Evolutionary conservation across 2,113 vertebrate species (phyloP), one percentile per base, ranked within the genome.

Genomic region (Pitta sordida): DNA sequence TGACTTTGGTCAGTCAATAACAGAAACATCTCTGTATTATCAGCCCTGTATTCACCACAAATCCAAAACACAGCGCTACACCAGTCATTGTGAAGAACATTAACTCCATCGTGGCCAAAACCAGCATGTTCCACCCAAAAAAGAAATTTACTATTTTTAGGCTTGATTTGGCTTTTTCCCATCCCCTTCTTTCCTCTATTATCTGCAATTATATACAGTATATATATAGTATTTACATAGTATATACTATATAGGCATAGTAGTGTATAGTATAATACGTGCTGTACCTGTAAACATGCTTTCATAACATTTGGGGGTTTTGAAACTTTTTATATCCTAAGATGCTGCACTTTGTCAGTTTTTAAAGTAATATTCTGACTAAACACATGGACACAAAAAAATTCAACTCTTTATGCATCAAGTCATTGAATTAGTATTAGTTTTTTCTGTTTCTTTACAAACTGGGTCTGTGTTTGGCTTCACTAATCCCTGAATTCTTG

Each of bases 121-220:
- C 11, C 53, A 32, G 30, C 18, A 55, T 32, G 11, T 32, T 55
- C 30, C 30, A 55, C 11, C 29, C 49, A 13, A 27, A 26, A 52
- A 29, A 52, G n/a, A 58, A 48, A 58, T 56, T 46, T 56, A 21
- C 17, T 48, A 14, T 29, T 30, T 68, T 67, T 13, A 67, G 44
- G 19, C 44, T 56, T 76, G 3, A 5, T 39, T 64, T 80, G 11
- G 5, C 26, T 37, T 4, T 27, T 15, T 7, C 43, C 43, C 21
- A 19, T 23, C 10, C 4, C 39, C 2, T 39, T 24, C 24, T 11
- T 4, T 1, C 3, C 9, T 13, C 9, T 10, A 6, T 15, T 39
- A 13, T 37, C 22, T 9, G 7, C 7, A 52, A 3, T 20, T 58
- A 16, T 30, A 30, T 67, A 3, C 11, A 10, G 9, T 29, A n/a